These are phyloP conservation scores for Marmota monax DNA, from an alignment of 2,113 vertebrate genomes.

Conservation along the genomic window DNA sequence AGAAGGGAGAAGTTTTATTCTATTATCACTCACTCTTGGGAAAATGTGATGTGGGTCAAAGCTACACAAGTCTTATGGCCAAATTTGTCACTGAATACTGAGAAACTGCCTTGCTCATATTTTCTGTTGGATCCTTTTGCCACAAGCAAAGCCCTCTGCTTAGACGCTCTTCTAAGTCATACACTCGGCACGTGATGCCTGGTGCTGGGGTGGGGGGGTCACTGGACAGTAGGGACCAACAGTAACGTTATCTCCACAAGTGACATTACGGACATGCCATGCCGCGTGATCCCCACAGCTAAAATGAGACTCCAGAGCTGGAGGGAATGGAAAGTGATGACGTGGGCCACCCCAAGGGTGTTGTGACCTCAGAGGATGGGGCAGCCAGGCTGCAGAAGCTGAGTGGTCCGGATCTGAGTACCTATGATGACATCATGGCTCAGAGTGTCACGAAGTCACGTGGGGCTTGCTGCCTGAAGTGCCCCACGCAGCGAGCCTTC, in stretches of 20 bases:
- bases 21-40: not conserved
- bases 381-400: not conserved
- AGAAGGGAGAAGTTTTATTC: not conserved
- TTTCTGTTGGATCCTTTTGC: not conserved
- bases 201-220: not conserved
- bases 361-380: not conserved
- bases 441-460: not conserved
- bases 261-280: constrained; percentile 3
- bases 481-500: fast-evolving
- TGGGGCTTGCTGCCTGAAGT: not conserved
- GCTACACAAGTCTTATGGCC: too few species aligned
- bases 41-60: not conserved
- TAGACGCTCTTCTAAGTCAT: not conserved
- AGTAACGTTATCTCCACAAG: not conserved
- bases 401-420: not conserved
- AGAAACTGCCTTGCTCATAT: not conserved
- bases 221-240: not conserved
- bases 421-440: not conserved
- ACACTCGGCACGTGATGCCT: not conserved
- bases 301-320: constrained; percentile 52
- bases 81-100: not conserved
- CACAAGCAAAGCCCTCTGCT: not conserved
- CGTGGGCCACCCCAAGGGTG: not conserved
- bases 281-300: constrained; percentile 44
- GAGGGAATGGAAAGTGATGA: constrained; percentile 71